Evolutionary conservation across 2,797 vertebrate genomes (phyloP).

Genomic region (Onychomys leucogaster): DNA sequence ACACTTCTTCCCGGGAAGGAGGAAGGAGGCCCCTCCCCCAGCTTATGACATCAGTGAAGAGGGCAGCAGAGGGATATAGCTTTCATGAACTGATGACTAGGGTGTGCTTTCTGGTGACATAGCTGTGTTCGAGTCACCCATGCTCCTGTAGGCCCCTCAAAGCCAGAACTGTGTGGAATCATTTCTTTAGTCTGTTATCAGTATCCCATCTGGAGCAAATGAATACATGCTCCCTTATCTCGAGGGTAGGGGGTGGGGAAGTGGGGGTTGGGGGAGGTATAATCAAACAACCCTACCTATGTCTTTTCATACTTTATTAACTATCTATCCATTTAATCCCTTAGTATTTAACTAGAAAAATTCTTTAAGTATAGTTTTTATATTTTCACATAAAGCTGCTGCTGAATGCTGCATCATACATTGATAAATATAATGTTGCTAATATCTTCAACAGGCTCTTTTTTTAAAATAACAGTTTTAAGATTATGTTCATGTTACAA

Average conservation of each 20-base stretch:
- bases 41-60: neutral
- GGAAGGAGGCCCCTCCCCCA: neutral
- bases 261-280: too few species aligned
- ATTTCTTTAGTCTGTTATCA: neutral
- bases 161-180: neutral
- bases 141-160: neutral
- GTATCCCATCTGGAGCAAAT: neutral
- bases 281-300: neutral
- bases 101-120: neutral
- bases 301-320: slow-evolving; percentile 20
- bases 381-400: slow-evolving; percentile 44
- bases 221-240: neutral
- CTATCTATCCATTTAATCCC: neutral
- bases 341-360: slow-evolving; percentile 4
- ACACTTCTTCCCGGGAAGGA: neutral
- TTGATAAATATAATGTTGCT: slow-evolving; percentile 10
- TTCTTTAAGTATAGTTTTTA: slow-evolving; percentile 27
- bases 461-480: slow-evolving; percentile 5
- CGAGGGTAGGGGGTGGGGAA: too few species aligned
- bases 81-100: neutral
- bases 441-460: neutral
- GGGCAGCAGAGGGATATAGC: neutral
- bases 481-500: slow-evolving; percentile 38
- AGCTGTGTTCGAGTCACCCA: neutral
- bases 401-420: slow-evolving; percentile 1